Evolutionary conservation across 2,888 invertebrate species (phyloP).

Genomic region (Tenthredo distinguenda): DNA sequence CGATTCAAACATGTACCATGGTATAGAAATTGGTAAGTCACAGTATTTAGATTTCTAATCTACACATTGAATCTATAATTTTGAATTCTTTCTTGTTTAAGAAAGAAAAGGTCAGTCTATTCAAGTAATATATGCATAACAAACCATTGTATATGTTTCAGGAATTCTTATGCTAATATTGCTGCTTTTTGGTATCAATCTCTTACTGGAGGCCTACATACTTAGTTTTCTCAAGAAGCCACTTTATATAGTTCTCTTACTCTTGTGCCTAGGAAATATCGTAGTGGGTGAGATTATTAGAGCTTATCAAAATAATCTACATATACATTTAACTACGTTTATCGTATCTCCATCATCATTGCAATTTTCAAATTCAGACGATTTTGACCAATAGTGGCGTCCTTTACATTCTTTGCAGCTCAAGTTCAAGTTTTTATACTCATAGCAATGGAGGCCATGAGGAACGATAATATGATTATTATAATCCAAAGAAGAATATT

Average conservation of each 20-base stretch:
- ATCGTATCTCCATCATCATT: neutral
- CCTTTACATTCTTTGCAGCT: conserved; percentile 14
- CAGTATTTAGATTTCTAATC: conserved; percentile 14
- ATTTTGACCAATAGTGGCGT: neutral
- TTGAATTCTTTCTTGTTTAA: neutral
- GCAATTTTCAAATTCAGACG: neutral
- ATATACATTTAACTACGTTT: neutral
- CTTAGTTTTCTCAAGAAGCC: conserved; percentile 71
- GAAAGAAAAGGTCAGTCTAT: neutral
- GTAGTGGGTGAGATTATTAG: conserved; percentile 66
- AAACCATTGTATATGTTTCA: conserved; percentile 60
- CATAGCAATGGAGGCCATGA: neutral
- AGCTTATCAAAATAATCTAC: neutral
- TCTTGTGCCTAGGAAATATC: conserved; percentile 67
- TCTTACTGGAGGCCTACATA: conserved; percentile 74
- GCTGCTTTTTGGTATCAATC: conserved; percentile 85
- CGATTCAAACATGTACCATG: conserved; percentile 66
- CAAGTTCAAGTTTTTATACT: conserved; percentile 11
- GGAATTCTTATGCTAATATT: conserved; percentile 84
- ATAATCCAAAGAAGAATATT: conserved; percentile 59
- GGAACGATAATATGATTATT: neutral
- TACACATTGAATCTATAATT: neutral
- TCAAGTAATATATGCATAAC: neutral
- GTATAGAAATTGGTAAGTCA: conserved; percentile 77
- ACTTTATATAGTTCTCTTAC: conserved; percentile 64